A percentile compares a stretch with the other conserved stretches of the same genome.
phyloP scores from a whole-genome alignment of 2,888 invertebrate species.

The Clivina fossor region DNA sequence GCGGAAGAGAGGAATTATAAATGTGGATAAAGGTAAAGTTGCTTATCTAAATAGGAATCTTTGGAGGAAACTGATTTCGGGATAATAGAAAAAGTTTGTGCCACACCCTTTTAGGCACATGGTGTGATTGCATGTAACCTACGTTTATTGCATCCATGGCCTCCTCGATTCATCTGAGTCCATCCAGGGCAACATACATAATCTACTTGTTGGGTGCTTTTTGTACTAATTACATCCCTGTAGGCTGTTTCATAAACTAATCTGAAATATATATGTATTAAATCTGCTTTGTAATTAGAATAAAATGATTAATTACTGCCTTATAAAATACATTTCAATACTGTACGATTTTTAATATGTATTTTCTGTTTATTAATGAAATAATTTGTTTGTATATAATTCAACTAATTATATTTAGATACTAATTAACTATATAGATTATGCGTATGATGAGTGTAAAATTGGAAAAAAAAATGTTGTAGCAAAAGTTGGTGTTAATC shows the following conservation, averaged over 20 bases:
- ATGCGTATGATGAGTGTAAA: no score
- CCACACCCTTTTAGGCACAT: not conserved
- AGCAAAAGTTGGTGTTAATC: no score
- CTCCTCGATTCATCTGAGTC: slow-evolving; percentile 57
- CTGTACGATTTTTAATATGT: no score
- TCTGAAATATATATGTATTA: slow-evolving; percentile 48
- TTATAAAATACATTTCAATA: no score
- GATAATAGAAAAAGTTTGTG: no score
- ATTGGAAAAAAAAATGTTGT: no score
- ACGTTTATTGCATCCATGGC: slow-evolving; percentile 66
- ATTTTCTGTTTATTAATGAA: not conserved
- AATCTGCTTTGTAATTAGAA: no score
- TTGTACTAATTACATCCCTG: slow-evolving; percentile 53
- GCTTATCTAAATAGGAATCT: not conserved
- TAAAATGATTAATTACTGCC: no score
- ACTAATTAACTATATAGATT: no score
- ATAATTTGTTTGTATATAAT: slow-evolving; percentile 1
- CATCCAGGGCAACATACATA: slow-evolving; percentile 65
- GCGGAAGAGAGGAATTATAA: no score
- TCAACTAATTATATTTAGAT: slow-evolving; percentile 3
- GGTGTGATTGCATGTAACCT: slow-evolving; percentile 49
- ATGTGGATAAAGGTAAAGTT: slow-evolving; percentile 2
- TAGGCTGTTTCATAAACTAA: slow-evolving; percentile 58
- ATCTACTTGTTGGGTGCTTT: slow-evolving; percentile 54
- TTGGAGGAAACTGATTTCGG: not conserved